Base-by-base conservation (phyloP, 2,888 invertebrate species). In the Hoplodrina ambigua region DNA sequence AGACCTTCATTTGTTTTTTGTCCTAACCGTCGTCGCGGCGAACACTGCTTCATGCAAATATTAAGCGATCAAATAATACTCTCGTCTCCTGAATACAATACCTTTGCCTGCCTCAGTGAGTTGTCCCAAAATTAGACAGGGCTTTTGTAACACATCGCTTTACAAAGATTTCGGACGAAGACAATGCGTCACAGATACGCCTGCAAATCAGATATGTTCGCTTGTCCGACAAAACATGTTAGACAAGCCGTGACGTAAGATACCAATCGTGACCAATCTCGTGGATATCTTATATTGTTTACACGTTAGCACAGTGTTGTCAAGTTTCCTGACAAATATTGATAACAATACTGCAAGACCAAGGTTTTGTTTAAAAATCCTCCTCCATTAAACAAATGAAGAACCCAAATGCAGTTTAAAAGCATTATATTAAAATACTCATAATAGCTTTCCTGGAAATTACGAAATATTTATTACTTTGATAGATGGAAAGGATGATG, bases 131-230 rank as follows among this genome's bases (percentile, higher is more conserved):
- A 88, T 86, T 87, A 53, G 84, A 84, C 83, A 86, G 82, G 85
- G 76, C 75, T 82, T 86, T 87, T 83, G 85, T 85, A 87, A 85
- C 70, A 72, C 62, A 65, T 79, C 68, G 68, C 63, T 71, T 85
- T 75, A 84, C 65, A 81, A 82, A 84, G 84, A 88, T 86, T 87
- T 88, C 85, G 75, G 78, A 76, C 74, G 75, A 78, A 87, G 69
- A 92, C 91, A 92, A 93, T 93, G 84, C 87, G 89, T 89, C 87
- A 90, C 91, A 87, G 93, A 90, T 87, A 93, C 90, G 92, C 91
- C 88, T 85, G 87, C 80, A 89, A 91, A 91, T 90, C 85, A 88
- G 88, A 91, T 90, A 90, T 87, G 84, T 82, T 78, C 85, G 74
- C 75, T 85, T 85, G 74, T 79, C 84, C 86, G 88, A 85, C 85